Percentiles rank a stretch among this genome's conserved stretches.
phyloP scores from a whole-genome alignment of 2,888 invertebrate genomes.

The Macaria notata region DNA sequence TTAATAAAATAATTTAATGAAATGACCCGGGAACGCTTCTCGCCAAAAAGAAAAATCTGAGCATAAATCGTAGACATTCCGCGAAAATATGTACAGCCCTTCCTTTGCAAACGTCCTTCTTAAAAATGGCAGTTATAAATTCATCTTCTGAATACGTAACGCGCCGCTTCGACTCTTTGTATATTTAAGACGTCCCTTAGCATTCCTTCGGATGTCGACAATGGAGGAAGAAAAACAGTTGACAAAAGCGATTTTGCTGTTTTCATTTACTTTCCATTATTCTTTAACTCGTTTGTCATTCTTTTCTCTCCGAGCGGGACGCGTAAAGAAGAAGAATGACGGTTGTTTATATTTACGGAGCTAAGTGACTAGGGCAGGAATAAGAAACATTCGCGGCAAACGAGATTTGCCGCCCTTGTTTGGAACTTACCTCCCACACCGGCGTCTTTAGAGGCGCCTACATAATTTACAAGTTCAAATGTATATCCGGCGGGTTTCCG shows the following conservation, averaged over 20 bases:
- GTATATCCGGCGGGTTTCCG: slow-evolving; percentile 18
- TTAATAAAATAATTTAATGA: slow-evolving; percentile 27
- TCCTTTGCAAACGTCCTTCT: slow-evolving; percentile 36
- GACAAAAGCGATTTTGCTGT: slow-evolving; percentile 76
- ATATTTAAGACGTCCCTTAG: slow-evolving; percentile 49
- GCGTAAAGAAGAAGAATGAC: slow-evolving; percentile 71
- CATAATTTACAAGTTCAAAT: slow-evolving; percentile 26
- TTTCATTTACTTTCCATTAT: slow-evolving; percentile 79
- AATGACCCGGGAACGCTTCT: slow-evolving; percentile 21
- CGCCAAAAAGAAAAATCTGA: slow-evolving; percentile 30
- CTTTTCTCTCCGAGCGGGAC: slow-evolving; percentile 66
- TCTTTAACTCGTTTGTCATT: slow-evolving; percentile 78
- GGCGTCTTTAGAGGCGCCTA: slow-evolving; percentile 26
- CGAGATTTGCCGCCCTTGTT: slow-evolving; percentile 52
- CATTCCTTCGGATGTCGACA: slow-evolving; percentile 56
- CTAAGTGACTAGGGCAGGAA: slow-evolving; percentile 65
- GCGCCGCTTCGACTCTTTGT: slow-evolving; percentile 47
- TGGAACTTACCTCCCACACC: slow-evolving; percentile 27
- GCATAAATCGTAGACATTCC: slow-evolving; percentile 32
- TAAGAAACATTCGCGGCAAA: slow-evolving; percentile 58
- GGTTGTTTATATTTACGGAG: slow-evolving; percentile 73
- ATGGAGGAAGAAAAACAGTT: slow-evolving; percentile 63
- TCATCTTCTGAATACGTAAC: slow-evolving; percentile 48
- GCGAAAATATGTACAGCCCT: slow-evolving; percentile 34
- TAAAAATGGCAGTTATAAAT: slow-evolving; percentile 42